Conservation (phyloP, 2,888 invertebrate species). For the Cheilosia scutellata region DNA sequence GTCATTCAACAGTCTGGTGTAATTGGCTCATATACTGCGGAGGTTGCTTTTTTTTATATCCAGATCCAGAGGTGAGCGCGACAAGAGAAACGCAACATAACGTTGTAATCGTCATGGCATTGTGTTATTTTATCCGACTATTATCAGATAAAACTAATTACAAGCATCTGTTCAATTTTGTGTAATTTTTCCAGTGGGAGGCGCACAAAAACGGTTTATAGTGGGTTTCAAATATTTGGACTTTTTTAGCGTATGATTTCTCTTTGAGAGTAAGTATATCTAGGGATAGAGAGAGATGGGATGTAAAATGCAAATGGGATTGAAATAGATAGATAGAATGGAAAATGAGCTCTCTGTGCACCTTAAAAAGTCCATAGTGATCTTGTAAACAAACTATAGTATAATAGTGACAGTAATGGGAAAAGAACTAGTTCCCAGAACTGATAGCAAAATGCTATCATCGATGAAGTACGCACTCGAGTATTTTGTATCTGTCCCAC, state of each 20-base stretch:
- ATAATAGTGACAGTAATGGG: too few species aligned
- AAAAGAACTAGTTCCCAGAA: not conserved
- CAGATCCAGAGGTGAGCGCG: not conserved
- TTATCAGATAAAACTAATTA: slow-evolving; percentile 56
- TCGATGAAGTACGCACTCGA: slow-evolving; percentile 13
- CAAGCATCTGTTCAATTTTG: slow-evolving; percentile 43
- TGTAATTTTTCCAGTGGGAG: slow-evolving; percentile 3
- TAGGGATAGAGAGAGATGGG: too few species aligned
- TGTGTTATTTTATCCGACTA: slow-evolving; percentile 61
- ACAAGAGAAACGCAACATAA: slow-evolving; percentile 13
- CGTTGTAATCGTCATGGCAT: slow-evolving; percentile 21
- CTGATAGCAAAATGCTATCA: not conserved
- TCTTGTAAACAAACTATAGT: too few species aligned
- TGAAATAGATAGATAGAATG: not conserved
- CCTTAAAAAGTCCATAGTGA: too few species aligned
- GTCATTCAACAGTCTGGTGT: slow-evolving; percentile 47
- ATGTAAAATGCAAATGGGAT: not conserved
- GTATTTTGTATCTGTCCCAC: slow-evolving; percentile 30
- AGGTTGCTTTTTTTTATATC: slow-evolving; percentile 1
- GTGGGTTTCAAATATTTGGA: too few species aligned
- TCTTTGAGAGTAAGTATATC: too few species aligned
- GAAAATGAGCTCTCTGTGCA: too few species aligned
- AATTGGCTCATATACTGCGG: slow-evolving; percentile 35
- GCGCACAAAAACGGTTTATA: slow-evolving; percentile 4
- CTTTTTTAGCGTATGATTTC: too few species aligned